Evolutionary conservation across 2,888 invertebrate genomes (phyloP).

Genomic region (Venusia cambrica): DNA sequence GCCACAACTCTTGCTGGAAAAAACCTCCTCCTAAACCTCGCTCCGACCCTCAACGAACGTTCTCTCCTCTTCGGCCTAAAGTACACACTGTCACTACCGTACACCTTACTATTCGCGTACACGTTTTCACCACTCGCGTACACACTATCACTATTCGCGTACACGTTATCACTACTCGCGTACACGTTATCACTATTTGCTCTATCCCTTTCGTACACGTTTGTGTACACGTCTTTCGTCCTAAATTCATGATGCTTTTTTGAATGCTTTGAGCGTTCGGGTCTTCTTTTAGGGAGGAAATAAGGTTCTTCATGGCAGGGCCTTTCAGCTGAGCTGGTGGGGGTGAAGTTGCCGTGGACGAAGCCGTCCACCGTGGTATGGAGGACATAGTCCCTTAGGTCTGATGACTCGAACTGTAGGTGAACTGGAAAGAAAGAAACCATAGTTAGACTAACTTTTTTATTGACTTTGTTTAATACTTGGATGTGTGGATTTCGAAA

Average conservation of each 20-base stretch:
- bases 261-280: slow-evolving; percentile 50
- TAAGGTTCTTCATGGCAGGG: slow-evolving; percentile 63
- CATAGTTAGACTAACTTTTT: no score
- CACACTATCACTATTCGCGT: slow-evolving; percentile 2
- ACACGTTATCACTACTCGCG: background rate
- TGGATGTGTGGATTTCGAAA: no score
- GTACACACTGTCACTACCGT: slow-evolving; percentile 49
- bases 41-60: slow-evolving; percentile 46
- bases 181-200: slow-evolving; percentile 6
- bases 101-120: slow-evolving; percentile 33
- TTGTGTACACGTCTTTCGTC: slow-evolving; percentile 40
- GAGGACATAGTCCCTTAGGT: slow-evolving; percentile 63
- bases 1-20: slow-evolving; percentile 59
- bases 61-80: slow-evolving; percentile 60
- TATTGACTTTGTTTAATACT: no score
- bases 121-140: slow-evolving; percentile 28
- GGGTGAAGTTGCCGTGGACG: slow-evolving; percentile 70
- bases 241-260: slow-evolving; percentile 41
- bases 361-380: slow-evolving; percentile 61
- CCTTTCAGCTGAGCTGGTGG: slow-evolving; percentile 55
- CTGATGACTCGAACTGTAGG: slow-evolving; percentile 53
- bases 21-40: slow-evolving; percentile 52
- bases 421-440: slow-evolving; percentile 60
- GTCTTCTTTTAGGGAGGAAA: slow-evolving; percentile 60
- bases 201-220: background rate